A percentile compares a stretch with the other conserved stretches of the same genome.
These are phyloP conservation scores for Leptinotarsa defecta DNA, from an alignment of 1,140 invertebrate species.

Conservation along the genomic window DNA sequence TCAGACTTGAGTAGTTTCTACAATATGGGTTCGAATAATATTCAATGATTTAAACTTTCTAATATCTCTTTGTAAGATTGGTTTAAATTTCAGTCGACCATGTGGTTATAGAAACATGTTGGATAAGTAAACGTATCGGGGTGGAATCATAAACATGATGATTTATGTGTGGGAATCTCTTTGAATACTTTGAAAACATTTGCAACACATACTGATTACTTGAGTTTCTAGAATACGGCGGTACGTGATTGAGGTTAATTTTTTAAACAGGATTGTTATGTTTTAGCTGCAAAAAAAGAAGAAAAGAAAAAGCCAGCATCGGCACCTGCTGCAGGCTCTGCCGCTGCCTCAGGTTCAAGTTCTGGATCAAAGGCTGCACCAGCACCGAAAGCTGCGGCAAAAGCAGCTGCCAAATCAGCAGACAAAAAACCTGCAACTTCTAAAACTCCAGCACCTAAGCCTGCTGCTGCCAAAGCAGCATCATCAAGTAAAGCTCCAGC, in stretches of 20 bases:
- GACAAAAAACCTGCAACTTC: slow-evolving; percentile 57
- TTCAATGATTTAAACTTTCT: too few relatives aligned
- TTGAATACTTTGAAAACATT: slow-evolving; percentile 41
- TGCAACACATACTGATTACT: slow-evolving; percentile 25
- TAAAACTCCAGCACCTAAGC: slow-evolving; percentile 39
- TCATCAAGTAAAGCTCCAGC: slow-evolving; percentile 17
- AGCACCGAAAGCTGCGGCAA: slow-evolving; percentile 58
- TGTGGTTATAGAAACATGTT: slow-evolving; percentile 42
- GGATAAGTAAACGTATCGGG: neutral
- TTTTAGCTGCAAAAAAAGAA: slow-evolving; percentile 60
- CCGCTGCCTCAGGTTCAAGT: slow-evolving; percentile 41
- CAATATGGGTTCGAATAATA: neutral
- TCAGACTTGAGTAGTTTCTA: neutral
- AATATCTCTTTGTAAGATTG: too few relatives aligned
- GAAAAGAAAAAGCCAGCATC: slow-evolving; percentile 65
- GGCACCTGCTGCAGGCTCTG: slow-evolving; percentile 56
- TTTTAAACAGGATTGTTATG: slow-evolving; percentile 31
- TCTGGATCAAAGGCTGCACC: slow-evolving; percentile 37
- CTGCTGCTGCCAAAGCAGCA: slow-evolving; percentile 56
- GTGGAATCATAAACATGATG: slow-evolving; percentile 37
- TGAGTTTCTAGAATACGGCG: neutral
- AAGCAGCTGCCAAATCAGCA: slow-evolving; percentile 56
- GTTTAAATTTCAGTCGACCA: slow-evolving; percentile 31
- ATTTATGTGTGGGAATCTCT: slow-evolving; percentile 45
- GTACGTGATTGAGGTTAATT: slow-evolving; percentile 37